phyloP scores from a whole-genome alignment of 2,113 vertebrate species.

The Ovibos moschatus region DNA sequence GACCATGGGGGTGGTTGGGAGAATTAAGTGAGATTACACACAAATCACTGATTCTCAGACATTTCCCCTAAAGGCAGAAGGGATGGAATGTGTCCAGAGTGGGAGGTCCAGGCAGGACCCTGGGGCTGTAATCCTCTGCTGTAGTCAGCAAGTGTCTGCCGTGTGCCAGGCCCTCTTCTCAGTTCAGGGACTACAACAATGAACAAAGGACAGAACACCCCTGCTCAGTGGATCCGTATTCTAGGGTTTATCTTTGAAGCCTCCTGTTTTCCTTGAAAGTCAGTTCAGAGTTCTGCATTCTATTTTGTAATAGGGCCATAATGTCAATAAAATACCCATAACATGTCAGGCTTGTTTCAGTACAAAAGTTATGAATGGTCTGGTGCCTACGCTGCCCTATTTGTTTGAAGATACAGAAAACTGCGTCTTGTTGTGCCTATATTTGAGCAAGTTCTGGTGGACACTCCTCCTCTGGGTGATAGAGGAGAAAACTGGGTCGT shows the following conservation, averaged over 20 bases:
- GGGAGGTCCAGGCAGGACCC: not conserved
- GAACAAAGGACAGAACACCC: not conserved
- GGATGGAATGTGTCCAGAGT: fast-evolving
- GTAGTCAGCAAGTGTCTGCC: not conserved
- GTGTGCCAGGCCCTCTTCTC: not conserved
- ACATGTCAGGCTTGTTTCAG: not conserved
- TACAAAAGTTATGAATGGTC: not conserved
- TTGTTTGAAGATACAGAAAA: not conserved
- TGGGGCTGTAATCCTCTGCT: not conserved
- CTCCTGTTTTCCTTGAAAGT: not conserved
- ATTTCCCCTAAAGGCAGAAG: not conserved
- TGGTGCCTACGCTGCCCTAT: not conserved
- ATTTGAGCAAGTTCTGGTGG: not conserved
- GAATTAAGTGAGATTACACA: not conserved
- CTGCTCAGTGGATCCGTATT: too few species aligned
- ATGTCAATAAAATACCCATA: not conserved
- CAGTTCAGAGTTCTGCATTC: not conserved
- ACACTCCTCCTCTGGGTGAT: not conserved
- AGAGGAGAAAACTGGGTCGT: not conserved
- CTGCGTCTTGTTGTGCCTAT: too few species aligned
- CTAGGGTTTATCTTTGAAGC: not conserved
- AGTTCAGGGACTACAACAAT: not conserved
- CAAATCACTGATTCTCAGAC: not conserved
- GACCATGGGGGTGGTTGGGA: not conserved
- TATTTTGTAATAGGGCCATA: fast-evolving